phyloP scores from a whole-genome alignment of 1,140 invertebrate genomes.

The Drosophila subobscura region DNA sequence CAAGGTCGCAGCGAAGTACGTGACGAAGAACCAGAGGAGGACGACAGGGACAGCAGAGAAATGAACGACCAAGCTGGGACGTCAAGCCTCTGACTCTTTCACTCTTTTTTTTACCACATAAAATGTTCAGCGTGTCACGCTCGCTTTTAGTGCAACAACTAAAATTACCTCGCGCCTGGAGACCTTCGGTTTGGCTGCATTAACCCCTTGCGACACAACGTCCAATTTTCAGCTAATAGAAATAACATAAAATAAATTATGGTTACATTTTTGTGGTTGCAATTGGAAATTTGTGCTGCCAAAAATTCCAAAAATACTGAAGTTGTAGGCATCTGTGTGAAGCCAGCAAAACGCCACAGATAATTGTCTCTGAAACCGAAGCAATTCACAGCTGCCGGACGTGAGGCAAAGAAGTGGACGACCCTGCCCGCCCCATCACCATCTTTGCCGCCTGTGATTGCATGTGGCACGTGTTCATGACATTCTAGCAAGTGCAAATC shows the following conservation, averaged over 20 bases:
- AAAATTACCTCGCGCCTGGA: conserved; percentile 43
- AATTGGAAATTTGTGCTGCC: conserved; percentile 28
- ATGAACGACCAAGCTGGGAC: conserved; percentile 1
- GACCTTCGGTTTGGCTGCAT: conserved; percentile 64
- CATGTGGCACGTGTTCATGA: conserved; percentile 62
- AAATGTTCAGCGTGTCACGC: conserved; percentile 41
- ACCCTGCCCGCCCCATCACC: conserved; percentile 41
- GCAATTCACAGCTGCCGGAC: conserved; percentile 31
- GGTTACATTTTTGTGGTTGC: neutral
- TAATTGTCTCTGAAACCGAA: conserved; percentile 40
- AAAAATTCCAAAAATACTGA: conserved; percentile 13
- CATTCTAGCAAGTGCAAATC: conserved; percentile 57
- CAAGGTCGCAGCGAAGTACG: conserved; percentile 56
- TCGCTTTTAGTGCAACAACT: neutral
- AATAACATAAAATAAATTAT: neutral
- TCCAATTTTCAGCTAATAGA: conserved; percentile 4
- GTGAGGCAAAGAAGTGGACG: conserved; percentile 40
- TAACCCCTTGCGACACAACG: conserved; percentile 52
- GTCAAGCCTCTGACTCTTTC: conserved; percentile 35
- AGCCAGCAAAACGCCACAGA: conserved; percentile 13
- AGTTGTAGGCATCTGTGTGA: conserved; percentile 64
- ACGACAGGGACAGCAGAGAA: conserved; percentile 5
- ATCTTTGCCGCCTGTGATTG: conserved; percentile 2
- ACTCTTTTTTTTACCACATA: conserved; percentile 1
- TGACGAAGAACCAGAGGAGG: conserved; percentile 30